Base-by-base conservation (phyloP, 2,113 vertebrate species). In the Microcebus griseorufus region DNA sequence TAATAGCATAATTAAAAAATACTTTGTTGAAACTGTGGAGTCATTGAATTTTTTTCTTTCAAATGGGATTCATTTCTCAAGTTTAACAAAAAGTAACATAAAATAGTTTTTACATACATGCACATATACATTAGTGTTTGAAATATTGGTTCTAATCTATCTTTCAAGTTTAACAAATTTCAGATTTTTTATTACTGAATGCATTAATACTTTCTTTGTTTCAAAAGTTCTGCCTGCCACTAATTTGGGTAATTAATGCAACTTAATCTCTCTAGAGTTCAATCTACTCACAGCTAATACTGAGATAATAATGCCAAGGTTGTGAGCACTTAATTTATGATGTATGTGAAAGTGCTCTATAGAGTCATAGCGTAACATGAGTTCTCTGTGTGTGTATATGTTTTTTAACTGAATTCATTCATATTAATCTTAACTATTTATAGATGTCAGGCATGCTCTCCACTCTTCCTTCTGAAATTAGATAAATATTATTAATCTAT, bases 221-320 rank as follows among this genome's bases (percentile, higher is more conserved):
- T 45, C 12, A 22, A 32, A 73, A 42, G 8, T 64, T 37, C 67
- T 73, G 20, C 14, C 34, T 13, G 32, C 51, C 55, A 13, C 60
- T 25, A 45, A 0, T 9, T 29, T 29, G 17, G n/a, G 32, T 60
- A 72, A 27, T 37, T 5, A 11, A 34, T 10, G 4, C 12, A 5
- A 3, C 53, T 58, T 14, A 4, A 0, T 6, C 79, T 45, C 16
- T 5, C 45, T 14, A 3, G 14, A 55, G 67, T 5, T n/a, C 23
- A 8, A 39, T 22, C 51, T 39, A 7, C 53, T 39, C 16, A 1
- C 0, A 13, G 51, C 45, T 9, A 1, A 18, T 0, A 0, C 3
- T 23, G 37, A 34, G 18, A 11, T 14, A 1, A 10, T 2, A 9
- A 39, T 1, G 27, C 58, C 37, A 9, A 51, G 22, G 29, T 2